Evolutionary conservation across 2,797 vertebrate genomes (phyloP), one percentile per base, ranked within the genome.

Genomic region (Lates japonicus): DNA sequence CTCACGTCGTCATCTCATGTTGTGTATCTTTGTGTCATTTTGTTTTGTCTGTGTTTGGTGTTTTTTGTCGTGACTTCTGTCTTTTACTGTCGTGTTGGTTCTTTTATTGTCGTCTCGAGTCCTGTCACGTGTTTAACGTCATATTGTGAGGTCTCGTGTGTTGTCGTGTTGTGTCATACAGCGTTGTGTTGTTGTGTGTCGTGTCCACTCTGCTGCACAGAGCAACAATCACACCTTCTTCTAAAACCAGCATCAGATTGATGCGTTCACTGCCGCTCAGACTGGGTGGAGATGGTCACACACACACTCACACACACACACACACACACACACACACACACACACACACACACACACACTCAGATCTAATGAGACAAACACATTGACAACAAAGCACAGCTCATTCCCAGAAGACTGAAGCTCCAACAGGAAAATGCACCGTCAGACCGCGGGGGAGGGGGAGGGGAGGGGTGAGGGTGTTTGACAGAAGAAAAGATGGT

Each of bases 271-370:
- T 78, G 52, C 72, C 72, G 0, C 39, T 60, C 65, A 60, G 41
- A 68, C 79, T 77, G 76, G 83, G 84, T 80, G 74, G 74, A 84
- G 74, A 70, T 55, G 31, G 31, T 22, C 51, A n/a, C 33, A 54
- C 54, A 69, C 65, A 52, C 59, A 65, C 42, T 37, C 57, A 61
- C 62, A 48, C 60, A 31, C 44, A 54, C 41, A 48, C 42, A 22
- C 51, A 39, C 48, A 55, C 59, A 58, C 72, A 22, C 25, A 13
- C 49, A 63, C 48, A 22, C 37, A 76, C 42, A 74, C 72, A 71
- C 49, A 66, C 73, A 48, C 59, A 58, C 59, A 35, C 48, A 69
- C 59, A 70, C 70, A 31, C 17, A 52, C 67, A 54, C 51, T 3
- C 31, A 62, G 7, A 31, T 42, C 3, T 81, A 73, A 70, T 74